Conservation (phyloP, 2,113 vertebrate genomes). For the Opisthocomus hoazin region DNA sequence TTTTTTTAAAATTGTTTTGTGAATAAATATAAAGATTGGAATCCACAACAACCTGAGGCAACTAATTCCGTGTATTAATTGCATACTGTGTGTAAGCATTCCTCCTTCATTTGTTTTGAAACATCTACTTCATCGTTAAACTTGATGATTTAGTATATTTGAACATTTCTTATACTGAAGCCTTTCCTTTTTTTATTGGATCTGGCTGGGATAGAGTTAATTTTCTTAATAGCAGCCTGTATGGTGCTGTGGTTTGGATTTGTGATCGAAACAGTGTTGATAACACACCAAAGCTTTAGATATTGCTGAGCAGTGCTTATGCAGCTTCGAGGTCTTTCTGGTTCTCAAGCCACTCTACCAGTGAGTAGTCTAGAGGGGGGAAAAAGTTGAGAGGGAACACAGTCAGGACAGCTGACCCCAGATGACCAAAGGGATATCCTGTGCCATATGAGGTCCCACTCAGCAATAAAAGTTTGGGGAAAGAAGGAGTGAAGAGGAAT, state of each 20-base stretch:
- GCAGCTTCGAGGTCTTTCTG: not conserved
- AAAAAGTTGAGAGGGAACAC: not conserved
- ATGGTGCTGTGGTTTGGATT: not conserved
- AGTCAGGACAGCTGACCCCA: not conserved
- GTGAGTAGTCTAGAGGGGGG: not conserved
- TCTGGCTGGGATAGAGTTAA: not conserved
- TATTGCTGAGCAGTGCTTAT: not conserved
- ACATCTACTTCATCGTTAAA: not conserved
- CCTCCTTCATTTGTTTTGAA: not conserved
- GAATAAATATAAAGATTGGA: not conserved
- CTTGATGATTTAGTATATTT: not conserved
- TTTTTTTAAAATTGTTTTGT: not conserved
- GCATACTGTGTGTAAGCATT: not conserved
- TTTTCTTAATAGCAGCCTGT: not conserved
- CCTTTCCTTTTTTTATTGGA: not conserved
- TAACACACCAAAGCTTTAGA: not conserved
- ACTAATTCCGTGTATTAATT: not conserved
- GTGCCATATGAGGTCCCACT: not conserved
- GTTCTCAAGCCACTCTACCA: not conserved
- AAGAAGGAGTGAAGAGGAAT: not conserved
- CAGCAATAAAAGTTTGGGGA: not conserved
- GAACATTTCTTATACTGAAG: not conserved
- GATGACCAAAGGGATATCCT: not conserved
- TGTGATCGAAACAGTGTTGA: not conserved
- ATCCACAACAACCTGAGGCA: not conserved